phyloP scores from a whole-genome alignment of 2,888 invertebrate genomes.

The Hypomecis atomaria region DNA sequence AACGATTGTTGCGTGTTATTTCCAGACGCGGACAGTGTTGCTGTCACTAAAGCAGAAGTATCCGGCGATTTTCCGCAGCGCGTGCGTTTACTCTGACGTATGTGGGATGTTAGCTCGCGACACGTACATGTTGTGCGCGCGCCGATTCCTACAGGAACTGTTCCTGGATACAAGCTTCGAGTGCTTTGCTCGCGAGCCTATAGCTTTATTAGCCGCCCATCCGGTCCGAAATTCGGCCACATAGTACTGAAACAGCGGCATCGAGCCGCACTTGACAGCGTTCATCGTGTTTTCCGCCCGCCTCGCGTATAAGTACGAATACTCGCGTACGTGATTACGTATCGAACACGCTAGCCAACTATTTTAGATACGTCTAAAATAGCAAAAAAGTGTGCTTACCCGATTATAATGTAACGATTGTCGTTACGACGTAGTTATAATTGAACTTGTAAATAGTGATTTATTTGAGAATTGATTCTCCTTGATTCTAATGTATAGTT shows the following conservation, averaged over 20 bases:
- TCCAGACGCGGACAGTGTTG: conserved; percentile 91
- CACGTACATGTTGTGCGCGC: conserved; percentile 92
- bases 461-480: no score
- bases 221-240: conserved; percentile 29
- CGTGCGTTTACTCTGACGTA: conserved; percentile 97
- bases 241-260: not conserved
- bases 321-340: no score
- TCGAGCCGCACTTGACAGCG: not conserved
- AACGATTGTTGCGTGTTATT: conserved; percentile 15
- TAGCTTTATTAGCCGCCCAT: conserved; percentile 66
- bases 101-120: conserved; percentile 91
- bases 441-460: no score
- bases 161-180: conserved; percentile 94
- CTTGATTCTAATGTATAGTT: no score
- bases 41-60: conserved; percentile 90
- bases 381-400: no score
- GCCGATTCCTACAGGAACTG: conserved; percentile 96
- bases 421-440: no score
- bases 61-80: conserved; percentile 90
- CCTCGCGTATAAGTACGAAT: no score
- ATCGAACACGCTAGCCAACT: no score
- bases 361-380: no score
- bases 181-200: conserved; percentile 81
- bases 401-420: no score
- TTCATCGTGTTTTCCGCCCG: no score